Base-by-base conservation (phyloP, 2,113 vertebrate species). In the Urocynchramus pylzowi region DNA sequence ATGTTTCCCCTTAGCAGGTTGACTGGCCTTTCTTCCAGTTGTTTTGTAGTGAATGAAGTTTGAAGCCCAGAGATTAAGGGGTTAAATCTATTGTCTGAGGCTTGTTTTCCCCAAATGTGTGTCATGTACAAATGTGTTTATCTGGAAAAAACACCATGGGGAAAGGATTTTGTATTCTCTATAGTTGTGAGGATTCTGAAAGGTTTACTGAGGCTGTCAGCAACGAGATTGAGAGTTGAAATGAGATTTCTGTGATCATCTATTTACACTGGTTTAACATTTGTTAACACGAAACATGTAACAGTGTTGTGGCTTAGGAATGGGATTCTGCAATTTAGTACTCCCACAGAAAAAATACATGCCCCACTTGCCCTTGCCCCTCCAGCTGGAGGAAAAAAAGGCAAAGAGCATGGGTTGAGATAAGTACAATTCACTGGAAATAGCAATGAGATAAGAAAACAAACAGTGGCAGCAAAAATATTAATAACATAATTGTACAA, bases 361-460 rank as follows among this genome's bases (percentile, higher is more conserved):
- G 3, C 11, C 10, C 4, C 1, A 8, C 3, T 82, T 0, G 0
- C 14, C 24, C 6, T 21, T 63, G 11, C 20, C 9, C 11, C 21
- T 49, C 9, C n/a, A 54, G 2, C 14, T 35, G 61, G 9, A 35
- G 18, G 10, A n/a, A 23, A 8, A 69, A 42, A 76, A 61, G 18
- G 8, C 11, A 33, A 42, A 50, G 26, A 65, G 9, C 50, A 11
- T 0, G 0, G n/a, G 17, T 35, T 60, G 26, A 27, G 24, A 18
- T 54, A 61, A 35, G 47, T 41, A 19, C 16, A 76, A 31, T 61
- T 69, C 54, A 49, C 30, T 69, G 21, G 37, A 81, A 67, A 59
- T 33, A 67, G 16, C 37, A 44, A 4, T 30, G 23, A 67, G 44
- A 24, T 44, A 59, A 20, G 10, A 67, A 67, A 52, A 31, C 10